phyloP scores from a whole-genome alignment of 64 coral and sea anemone genomes.

The Montipora capricornis region DNA sequence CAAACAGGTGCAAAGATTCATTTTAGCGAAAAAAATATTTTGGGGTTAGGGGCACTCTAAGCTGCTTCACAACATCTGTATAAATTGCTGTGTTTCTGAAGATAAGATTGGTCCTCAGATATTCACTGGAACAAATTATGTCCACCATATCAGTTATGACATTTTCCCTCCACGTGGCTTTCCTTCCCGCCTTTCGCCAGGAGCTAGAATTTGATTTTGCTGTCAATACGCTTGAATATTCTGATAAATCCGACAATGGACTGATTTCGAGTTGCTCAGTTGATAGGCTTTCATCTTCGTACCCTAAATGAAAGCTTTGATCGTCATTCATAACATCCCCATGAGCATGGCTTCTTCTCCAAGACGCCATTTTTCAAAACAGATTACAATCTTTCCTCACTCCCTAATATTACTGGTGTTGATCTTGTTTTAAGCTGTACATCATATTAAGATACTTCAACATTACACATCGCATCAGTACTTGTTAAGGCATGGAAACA shows the following conservation, averaged over 20 bases:
- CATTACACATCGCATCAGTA: too few relatives aligned
- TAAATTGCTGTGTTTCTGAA: not conserved
- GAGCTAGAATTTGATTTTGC: constrained; percentile 57
- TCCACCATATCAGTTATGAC: not conserved
- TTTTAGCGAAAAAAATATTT: too few relatives aligned
- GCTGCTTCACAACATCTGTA: too few relatives aligned
- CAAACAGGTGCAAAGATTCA: too few relatives aligned
- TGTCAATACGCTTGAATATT: not conserved
- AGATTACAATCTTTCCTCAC: too few relatives aligned
- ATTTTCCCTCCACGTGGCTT: constrained; percentile 50
- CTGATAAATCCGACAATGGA: constrained; percentile 48
- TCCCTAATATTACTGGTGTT: too few relatives aligned
- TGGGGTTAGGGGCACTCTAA: too few relatives aligned
- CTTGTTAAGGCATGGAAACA: too few relatives aligned
- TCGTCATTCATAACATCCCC: not conserved
- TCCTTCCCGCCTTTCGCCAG: constrained; percentile 57
- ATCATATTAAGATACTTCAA: too few relatives aligned
- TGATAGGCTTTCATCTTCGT: constrained; percentile 53
- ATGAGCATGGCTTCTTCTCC: constrained; percentile 32
- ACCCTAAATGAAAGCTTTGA: constrained; percentile 20
- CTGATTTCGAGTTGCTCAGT: constrained; percentile 48
- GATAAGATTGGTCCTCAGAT: constrained; percentile 54
- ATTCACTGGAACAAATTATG: not conserved
- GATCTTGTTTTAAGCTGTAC: too few relatives aligned
- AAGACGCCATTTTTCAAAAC: too few relatives aligned